Percentiles rank a stretch among this genome's conserved stretches.
Evolutionary conservation across 2,113 vertebrate genomes (phyloP).

Genomic region (Aptenodytes patagonicus): DNA sequence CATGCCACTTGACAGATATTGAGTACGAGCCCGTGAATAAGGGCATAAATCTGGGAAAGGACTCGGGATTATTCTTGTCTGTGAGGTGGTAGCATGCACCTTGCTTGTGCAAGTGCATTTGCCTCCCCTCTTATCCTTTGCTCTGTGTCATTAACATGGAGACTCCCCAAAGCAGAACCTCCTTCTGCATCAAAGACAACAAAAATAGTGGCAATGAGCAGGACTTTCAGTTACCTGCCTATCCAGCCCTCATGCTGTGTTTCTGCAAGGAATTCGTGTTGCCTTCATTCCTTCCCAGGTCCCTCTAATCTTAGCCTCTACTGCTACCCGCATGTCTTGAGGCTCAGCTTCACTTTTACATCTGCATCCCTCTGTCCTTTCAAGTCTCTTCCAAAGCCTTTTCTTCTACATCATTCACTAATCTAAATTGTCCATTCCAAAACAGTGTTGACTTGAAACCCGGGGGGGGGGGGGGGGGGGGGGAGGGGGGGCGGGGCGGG

Average conservation of each 20-base stretch:
- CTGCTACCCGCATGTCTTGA: not conserved
- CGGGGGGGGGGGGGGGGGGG: too few relatives aligned
- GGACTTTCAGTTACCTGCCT: not conserved
- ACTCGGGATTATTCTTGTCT: not conserved
- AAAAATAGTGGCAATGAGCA: not conserved
- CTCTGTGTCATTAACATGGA: not conserved
- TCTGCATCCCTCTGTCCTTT: not conserved
- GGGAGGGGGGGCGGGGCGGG: too few relatives aligned
- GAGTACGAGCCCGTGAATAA: not conserved
- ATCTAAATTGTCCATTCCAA: not conserved
- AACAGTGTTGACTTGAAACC: not conserved
- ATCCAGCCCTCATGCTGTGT: not conserved
- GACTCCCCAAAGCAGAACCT: not conserved
- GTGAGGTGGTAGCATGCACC: not conserved
- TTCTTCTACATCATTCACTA: not conserved
- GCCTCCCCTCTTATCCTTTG: not conserved
- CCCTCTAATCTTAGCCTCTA: not conserved
- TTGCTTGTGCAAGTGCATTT: not conserved
- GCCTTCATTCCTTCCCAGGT: not conserved
- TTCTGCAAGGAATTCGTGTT: rapidly evolving
- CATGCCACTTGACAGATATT: not conserved
- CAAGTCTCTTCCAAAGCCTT: not conserved
- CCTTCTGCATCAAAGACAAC: not conserved
- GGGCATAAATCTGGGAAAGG: not conserved
- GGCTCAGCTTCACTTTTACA: not conserved